Evolutionary conservation across 1,140 invertebrate genomes (phyloP), one percentile per base, ranked within the genome.

Genomic region (Drosophila azteca): DNA sequence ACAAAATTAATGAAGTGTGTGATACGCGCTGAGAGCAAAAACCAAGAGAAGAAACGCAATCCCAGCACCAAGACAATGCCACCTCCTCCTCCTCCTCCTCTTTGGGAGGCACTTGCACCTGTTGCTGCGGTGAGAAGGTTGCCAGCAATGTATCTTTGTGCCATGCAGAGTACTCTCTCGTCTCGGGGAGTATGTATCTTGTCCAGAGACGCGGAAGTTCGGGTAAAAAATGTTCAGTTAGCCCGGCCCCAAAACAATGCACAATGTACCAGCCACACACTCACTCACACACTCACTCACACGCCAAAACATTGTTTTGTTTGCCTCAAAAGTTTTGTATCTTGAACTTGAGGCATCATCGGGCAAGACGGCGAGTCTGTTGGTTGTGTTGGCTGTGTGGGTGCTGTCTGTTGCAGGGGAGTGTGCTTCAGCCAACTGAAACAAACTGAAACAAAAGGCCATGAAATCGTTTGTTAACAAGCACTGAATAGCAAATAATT

Each of bases 1-100:
- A 87, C 82, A 87, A 85, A 85, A 78, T 85, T 85, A 85, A 85
- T 85, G 81, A 85, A 85, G 82, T 85, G 81, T 85, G 78, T 85
- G 81, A 85, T 85, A 85, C 87, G 82, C 69, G 74, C 54, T 58
- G 71, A 65, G 81, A 60, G 81, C 11, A 85, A 85, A 81, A 85
- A 77, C 81, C 62, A 50, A 65, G 20, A 22, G 46, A 48, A 45
- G 35, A 51, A 24, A 31, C 50, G 49, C 50, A 72, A 53, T 29
- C 39, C 31, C 46, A 48, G 13, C 41, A 13, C 35, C 44, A 60
- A 45, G 24, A 62, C 76, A 69, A 64, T 83, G 64, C 62, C 35
- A 39, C 35, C 64, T 26, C 15, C 24, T 11, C 24, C 20, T 24
- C 22, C 8, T 11, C 51, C 29, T 13, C 9, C 1, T 11, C 53